These are phyloP conservation scores for Meda fulgida DNA, from an alignment of 2,797 vertebrate species.

Conservation along the genomic window DNA sequence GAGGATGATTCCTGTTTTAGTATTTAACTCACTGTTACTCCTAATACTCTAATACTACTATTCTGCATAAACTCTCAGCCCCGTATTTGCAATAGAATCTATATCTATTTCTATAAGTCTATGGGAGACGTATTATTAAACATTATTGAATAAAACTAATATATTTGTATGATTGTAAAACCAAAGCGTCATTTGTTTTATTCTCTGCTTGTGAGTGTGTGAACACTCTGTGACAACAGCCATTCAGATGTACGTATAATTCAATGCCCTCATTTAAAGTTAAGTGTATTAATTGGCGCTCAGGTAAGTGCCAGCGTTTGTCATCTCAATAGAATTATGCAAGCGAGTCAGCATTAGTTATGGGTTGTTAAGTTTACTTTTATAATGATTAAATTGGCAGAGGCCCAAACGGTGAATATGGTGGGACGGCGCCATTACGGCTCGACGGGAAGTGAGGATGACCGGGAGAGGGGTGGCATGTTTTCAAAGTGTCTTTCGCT, in stretches of 20 bases:
- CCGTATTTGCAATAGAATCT: conserved; percentile 84
- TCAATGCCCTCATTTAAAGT: not conserved
- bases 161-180: conserved; percentile 87
- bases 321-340: conserved; percentile 52
- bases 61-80: conserved; percentile 66
- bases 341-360: conserved; percentile 61
- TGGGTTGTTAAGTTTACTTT: conserved; percentile 75
- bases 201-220: conserved; percentile 39
- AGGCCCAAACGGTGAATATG: conserved; percentile 66
- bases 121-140: conserved; percentile 82
- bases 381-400: conserved; percentile 78
- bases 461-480: conserved; percentile 2
- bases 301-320: not conserved
- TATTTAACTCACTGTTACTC: conserved; percentile 73
- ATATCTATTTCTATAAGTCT: conserved; percentile 84
- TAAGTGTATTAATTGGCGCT: conserved; percentile 12
- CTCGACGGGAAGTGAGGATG: not conserved
- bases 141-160: conserved; percentile 88
- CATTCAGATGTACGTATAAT: not conserved
- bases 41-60: conserved; percentile 53
- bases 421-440: conserved; percentile 46
- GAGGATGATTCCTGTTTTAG: conserved; percentile 63
- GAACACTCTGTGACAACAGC: not conserved
- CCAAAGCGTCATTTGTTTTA: conserved; percentile 60
- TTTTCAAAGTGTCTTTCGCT: conserved; percentile 14